Base-by-base conservation (phyloP, 2,888 invertebrate genomes). In the Syrphus vitripennis region DNA sequence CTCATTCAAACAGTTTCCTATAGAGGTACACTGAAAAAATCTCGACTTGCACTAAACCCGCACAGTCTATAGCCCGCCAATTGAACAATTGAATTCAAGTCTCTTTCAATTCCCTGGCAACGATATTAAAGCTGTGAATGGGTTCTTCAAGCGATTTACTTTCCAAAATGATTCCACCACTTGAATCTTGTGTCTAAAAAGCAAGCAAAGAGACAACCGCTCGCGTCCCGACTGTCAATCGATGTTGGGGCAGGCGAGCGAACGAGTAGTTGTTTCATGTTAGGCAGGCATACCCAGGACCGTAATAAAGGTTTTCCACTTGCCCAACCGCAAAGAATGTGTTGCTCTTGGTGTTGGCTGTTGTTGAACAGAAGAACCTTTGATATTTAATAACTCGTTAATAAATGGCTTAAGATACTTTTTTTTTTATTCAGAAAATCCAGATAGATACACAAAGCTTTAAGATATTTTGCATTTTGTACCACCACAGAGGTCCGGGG, bases 321-420 rank as follows among this genome's bases (percentile, higher is more conserved):
- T 86, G 86, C 86, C 78, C 86, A 86, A 86, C 82, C 86, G 70
- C 77, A 82, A 82, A 82, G 86, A 82, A 86, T 86, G 50, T 45
- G 69, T 48, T 61, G 45, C 37, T 65, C 45, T 14, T 53, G 48
- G 5, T 48, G 1, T 48, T 48, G 48, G 50, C 12, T 50, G 48
- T 67, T 55, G 67, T 42, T 59, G 21, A 70, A 82, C 81, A 86
- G 77, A 74, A 78, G 82, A 82, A 81, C 82, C 86, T 86, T 86
- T 86, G 86, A 86, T 86, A 86, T 86, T 86, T 86, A 86, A 86
- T 86, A 86, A 86, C 86, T 86, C 77, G 77, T 74, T 78, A 81
- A 76, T 78, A 78, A 72, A 65, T 34, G 37, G 67, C 55, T 72
- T 59, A 29, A 61, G 74, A 75, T 69, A 74, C 59, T 69, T 45